Evolutionary conservation across 2,888 invertebrate genomes (phyloP).

Genomic region (Diadromus collaris): DNA sequence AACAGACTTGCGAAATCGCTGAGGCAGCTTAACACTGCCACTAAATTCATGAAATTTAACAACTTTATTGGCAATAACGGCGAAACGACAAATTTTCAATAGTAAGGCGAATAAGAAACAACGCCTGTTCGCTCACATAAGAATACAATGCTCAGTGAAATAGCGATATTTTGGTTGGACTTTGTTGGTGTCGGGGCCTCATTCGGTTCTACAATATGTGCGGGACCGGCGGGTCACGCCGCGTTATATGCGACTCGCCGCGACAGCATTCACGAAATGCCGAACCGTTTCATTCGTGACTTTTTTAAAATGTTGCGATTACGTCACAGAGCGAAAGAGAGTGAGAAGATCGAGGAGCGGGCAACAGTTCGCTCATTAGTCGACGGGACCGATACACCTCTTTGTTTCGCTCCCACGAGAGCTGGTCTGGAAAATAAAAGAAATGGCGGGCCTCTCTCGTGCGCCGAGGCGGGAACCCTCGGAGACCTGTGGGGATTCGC

Average conservation of each 20-base stretch:
- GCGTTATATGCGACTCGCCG: slow-evolving; percentile 73
- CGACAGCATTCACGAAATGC: slow-evolving; percentile 64
- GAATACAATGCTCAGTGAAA: slow-evolving; percentile 71
- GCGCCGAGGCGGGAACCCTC: slow-evolving; percentile 49
- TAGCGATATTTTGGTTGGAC: slow-evolving; percentile 16
- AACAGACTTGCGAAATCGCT: too few relatives aligned
- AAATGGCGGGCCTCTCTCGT: slow-evolving; percentile 55
- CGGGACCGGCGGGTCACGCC: slow-evolving; percentile 69
- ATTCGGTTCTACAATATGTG: slow-evolving; percentile 52
- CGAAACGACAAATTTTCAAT: neutral
- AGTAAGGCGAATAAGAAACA: slow-evolving; percentile 72
- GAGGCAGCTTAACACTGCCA: too few relatives aligned
- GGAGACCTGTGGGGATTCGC: slow-evolving; percentile 51
- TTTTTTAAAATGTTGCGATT: slow-evolving; percentile 77
- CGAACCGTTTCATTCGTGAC: slow-evolving; percentile 75
- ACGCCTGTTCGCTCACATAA: slow-evolving; percentile 65
- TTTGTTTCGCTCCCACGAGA: slow-evolving; percentile 66
- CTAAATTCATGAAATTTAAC: too few relatives aligned
- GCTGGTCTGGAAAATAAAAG: slow-evolving; percentile 59
- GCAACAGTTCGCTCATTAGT: slow-evolving; percentile 69
- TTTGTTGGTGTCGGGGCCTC: slow-evolving; percentile 28
- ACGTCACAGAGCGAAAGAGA: slow-evolving; percentile 70
- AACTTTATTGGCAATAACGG: too few relatives aligned
- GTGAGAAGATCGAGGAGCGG: slow-evolving; percentile 31
- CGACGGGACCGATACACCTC: slow-evolving; percentile 59